Evolutionary conservation across 2,113 vertebrate species (phyloP), one percentile per base, ranked within the genome.

Genomic region (Macheiramphus alcinus): DNA sequence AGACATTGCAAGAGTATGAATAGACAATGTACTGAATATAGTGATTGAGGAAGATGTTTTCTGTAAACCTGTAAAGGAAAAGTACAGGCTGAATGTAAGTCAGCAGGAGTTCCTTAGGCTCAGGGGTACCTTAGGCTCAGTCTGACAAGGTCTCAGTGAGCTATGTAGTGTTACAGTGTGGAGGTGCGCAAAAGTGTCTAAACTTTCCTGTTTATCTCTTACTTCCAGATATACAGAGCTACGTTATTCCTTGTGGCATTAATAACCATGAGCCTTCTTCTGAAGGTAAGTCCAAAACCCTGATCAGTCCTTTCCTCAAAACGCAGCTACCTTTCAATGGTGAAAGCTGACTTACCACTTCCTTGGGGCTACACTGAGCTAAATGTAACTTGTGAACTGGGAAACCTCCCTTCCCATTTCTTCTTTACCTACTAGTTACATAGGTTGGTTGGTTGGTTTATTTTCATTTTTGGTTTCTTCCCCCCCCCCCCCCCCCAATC

Each of bases 401-500:
- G 26, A 75, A 90, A 32, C 2, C 1, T 81, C 5, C 3, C 3
- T 83, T 86, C 13, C 3, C 4, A 8, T 74, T 81, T 90, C 43
- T 50, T 72, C 21, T 70, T 92, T 61, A 40, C 12, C 14, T 40
- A 7, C 15, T 58, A 56, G 5, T 36, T 81, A 53, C 65, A 52
- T 16, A 42, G 11, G 4, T 22, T 61, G 29, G 4, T 22, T 61
- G 29, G 4, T 16, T 80, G 61, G 7, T 20, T 45, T 61, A 3
- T 13, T 68, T 50, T 3, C 1, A 18, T 50, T 25, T 4, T 25
- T 47, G 1, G 26, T 25, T 6, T 0, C 38, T 45, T 6, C 23
- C 3, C 0, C 6, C 26, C 26, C 27, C 26, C 3, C 26, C 52
- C 2, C 2, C 25, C 25, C 8, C 17, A 2, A 14, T 48, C 27